Evolutionary conservation across 2,888 invertebrate species (phyloP).

Genomic region (Archaeoteleia sp.): DNA sequence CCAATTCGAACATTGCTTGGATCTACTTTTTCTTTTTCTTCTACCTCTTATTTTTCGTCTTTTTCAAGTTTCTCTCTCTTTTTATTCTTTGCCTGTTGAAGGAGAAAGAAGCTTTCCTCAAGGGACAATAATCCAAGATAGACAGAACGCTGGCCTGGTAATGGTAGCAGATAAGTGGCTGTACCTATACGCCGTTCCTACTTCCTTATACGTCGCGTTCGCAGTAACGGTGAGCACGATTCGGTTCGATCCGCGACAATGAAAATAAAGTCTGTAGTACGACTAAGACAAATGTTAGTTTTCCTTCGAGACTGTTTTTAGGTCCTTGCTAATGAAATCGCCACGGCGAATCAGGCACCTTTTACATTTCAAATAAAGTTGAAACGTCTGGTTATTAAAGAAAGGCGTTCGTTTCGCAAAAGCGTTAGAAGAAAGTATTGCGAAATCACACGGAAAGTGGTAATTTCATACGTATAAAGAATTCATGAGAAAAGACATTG

Average conservation of each 20-base stretch:
- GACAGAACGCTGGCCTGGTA: constrained; percentile 23
- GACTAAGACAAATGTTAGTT: constrained; percentile 41
- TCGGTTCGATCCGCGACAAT: constrained; percentile 39
- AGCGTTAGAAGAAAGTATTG: too few relatives aligned
- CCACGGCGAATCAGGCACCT: constrained; percentile 8
- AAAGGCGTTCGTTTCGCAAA: too few relatives aligned
- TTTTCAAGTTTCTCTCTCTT: constrained; percentile 8
- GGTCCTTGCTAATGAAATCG: constrained; percentile 38
- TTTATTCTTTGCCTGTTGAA: constrained; percentile 20
- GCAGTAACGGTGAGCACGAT: constrained; percentile 19
- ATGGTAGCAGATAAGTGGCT: constrained; percentile 40
- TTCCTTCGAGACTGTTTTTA: constrained; percentile 34
- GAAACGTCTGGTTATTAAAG: constrained; percentile 3
- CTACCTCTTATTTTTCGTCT: constrained; percentile 2
- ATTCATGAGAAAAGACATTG: too few relatives aligned
- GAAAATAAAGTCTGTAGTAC: constrained; percentile 38
- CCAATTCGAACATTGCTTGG: constrained; percentile 15
- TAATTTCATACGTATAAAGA: too few relatives aligned
- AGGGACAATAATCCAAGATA: constrained; percentile 38
- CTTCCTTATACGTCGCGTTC: constrained; percentile 15
- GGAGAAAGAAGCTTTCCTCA: constrained; percentile 28
- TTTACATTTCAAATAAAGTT: too few relatives aligned
- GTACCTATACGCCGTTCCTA: constrained; percentile 21
- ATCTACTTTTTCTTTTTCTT: too few relatives aligned
- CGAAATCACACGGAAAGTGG: too few relatives aligned